Conservation (phyloP, 2,888 invertebrate genomes). For the Phengaris arion region DNA sequence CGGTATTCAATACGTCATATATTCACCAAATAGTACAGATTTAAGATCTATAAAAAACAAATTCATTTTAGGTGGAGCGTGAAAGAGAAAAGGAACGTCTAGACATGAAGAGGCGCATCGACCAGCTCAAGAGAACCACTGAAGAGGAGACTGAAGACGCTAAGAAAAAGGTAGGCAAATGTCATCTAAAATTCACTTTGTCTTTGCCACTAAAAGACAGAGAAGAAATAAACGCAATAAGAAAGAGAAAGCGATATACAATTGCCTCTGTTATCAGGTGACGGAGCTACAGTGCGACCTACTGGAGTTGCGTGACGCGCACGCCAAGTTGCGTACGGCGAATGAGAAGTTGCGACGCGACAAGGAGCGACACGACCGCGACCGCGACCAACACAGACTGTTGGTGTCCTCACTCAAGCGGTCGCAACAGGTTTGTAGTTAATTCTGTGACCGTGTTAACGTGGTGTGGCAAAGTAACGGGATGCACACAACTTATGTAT, state of each 20-base stretch:
- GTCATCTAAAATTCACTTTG: background rate
- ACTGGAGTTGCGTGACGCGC: slow-evolving; percentile 92
- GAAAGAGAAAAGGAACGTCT: slow-evolving; percentile 93
- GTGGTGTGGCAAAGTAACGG: too few relatives aligned
- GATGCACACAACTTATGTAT: too few relatives aligned
- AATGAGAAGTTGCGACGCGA: slow-evolving; percentile 94
- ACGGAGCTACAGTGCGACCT: slow-evolving; percentile 92
- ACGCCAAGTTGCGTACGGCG: slow-evolving; percentile 93
- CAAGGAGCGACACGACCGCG: slow-evolving; percentile 90
- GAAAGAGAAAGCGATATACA: background rate
- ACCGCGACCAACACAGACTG: slow-evolving; percentile 82
- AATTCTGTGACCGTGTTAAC: too few relatives aligned
- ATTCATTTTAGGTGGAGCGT: slow-evolving; percentile 83
- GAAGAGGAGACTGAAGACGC: slow-evolving; percentile 95
- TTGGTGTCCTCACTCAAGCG: slow-evolving; percentile 71
- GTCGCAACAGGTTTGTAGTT: slow-evolving; percentile 69
- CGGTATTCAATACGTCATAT: background rate
- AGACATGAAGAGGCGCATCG: slow-evolving; percentile 91
- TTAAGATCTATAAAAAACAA: background rate
- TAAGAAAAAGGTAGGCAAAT: slow-evolving; percentile 85
- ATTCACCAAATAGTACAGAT: background rate
- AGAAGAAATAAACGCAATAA: too few relatives aligned
- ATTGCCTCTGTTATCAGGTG: slow-evolving; percentile 52
- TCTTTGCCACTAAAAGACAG: background rate
- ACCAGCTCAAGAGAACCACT: slow-evolving; percentile 89